These are phyloP conservation scores for Thymelicus acteon DNA, from an alignment of 2,888 invertebrate genomes.

Conservation along the genomic window DNA sequence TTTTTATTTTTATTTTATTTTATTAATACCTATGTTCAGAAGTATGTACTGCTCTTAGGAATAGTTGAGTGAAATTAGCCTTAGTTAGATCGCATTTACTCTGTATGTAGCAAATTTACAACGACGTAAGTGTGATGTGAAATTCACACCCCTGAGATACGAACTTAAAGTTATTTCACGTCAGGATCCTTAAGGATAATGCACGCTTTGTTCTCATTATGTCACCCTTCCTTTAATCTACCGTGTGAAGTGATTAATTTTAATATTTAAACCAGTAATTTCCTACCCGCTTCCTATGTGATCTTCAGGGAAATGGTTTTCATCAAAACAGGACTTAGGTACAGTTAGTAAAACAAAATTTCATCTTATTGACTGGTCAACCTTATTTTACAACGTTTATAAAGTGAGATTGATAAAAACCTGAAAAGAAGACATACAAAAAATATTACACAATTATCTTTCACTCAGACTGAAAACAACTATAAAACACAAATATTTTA, in stretches of 20 bases:
- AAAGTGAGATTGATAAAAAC: too few species aligned
- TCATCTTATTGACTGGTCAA: too few species aligned
- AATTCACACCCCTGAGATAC: background rate
- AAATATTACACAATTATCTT: too few species aligned
- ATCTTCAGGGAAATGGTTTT: constrained; percentile 17
- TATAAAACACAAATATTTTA: too few species aligned
- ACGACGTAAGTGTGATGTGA: background rate
- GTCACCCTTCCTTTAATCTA: constrained; percentile 16
- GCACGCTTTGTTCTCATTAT: constrained; percentile 11
- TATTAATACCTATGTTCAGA: background rate
- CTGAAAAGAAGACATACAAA: too few species aligned
- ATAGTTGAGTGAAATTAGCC: background rate
- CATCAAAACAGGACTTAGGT: background rate
- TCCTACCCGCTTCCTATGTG: constrained; percentile 14
- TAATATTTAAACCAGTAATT: constrained; percentile 35
- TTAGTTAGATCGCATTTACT: background rate
- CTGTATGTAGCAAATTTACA: background rate
- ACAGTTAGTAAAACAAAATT: background rate
- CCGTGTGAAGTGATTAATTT: constrained; percentile 16
- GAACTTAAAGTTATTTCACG: background rate
- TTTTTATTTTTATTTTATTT: too few species aligned
- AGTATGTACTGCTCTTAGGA: background rate
- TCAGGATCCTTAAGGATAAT: constrained; percentile 10
- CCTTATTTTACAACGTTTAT: too few species aligned
- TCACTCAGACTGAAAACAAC: too few species aligned